Base-by-base conservation (phyloP, 2,888 invertebrate species). In the Lasioglossum pauxillum region DNA sequence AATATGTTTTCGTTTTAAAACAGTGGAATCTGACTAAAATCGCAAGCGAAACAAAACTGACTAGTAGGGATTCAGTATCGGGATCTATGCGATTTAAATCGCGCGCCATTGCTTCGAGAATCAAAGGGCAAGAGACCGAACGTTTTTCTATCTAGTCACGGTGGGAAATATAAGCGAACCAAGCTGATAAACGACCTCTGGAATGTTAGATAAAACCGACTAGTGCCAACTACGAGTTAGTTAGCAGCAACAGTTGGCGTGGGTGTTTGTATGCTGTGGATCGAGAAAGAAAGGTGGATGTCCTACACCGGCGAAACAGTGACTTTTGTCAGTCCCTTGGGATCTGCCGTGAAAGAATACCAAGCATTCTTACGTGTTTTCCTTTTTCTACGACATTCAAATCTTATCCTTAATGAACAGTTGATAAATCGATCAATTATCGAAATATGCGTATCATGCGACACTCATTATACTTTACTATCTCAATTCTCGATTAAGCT, bases 121-220 rank as follows among this genome's bases (percentile, higher is more conserved):
- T 87, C 87, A 79, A 87, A 89, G 83, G 87, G 87, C 87, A 84
- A 87, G 46, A 80, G 44, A 80, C 84, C 83, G 75, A 89, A 85
- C 82, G 83, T 75, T 89, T 87, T 74, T 87, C 83, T 91, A 89
- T 88, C 83, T 88, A 78, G 46, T 64, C 81, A 74, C 60, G 89
- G 86, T 90, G 89, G 90, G 88, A 88, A 93, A 92, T 91, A 92
- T 89, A 93, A 92, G 92, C 87, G 83, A 91, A 90, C 86, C 83
- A 84, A 85, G 90, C 91, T 93, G 94, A 94, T 94, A 94, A 94
- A 93, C 93, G 90, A 91, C 91, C 92, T 93, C 92, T 92, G 93
- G 94, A 94, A 93, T 94, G 94, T 92, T 91, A 93, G 94, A 94
- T 94, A 94, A 94, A 94, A 92, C 88, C 86, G 85, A 84, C 90